phyloP scores from a whole-genome alignment of 2,113 vertebrate species.

The Etheostoma cragini region DNA sequence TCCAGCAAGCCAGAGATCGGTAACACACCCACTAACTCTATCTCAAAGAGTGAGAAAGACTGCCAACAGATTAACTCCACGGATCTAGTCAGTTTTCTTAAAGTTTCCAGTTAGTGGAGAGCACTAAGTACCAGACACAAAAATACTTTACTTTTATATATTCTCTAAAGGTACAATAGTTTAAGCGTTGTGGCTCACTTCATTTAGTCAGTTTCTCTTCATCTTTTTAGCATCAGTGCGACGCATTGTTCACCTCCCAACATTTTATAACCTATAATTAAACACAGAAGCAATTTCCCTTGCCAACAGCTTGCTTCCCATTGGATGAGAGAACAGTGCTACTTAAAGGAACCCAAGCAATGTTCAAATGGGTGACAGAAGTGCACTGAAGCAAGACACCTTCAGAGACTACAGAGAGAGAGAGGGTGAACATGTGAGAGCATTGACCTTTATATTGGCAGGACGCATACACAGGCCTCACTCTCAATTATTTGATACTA shows the following conservation, averaged over 20 bases:
- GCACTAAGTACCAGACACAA: neutral
- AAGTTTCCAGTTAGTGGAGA: slow-evolving; percentile 30
- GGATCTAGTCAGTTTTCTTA: slow-evolving; percentile 32
- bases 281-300: slow-evolving; percentile 75
- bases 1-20: slow-evolving; percentile 53
- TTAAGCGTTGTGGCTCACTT: slow-evolving; percentile 37
- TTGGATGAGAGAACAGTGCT: slow-evolving; percentile 58
- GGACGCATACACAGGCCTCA: slow-evolving; percentile 41
- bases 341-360: slow-evolving; percentile 67
- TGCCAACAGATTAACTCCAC: slow-evolving; percentile 50
- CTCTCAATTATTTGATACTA: slow-evolving; percentile 56
- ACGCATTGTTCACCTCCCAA: slow-evolving; percentile 60
- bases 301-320: slow-evolving; percentile 64
- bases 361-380: slow-evolving; percentile 66
- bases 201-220: slow-evolving; percentile 55
- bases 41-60: slow-evolving; percentile 53
- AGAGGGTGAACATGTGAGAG: slow-evolving; percentile 49
- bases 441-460: slow-evolving; percentile 67
- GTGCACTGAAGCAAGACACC: slow-evolving; percentile 61
- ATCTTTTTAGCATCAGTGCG: slow-evolving; percentile 61
- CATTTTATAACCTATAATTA: slow-evolving; percentile 76
- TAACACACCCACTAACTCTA: slow-evolving; percentile 55
- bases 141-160: slow-evolving; percentile 25
- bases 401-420: slow-evolving; percentile 45
- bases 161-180: slow-evolving; percentile 26